Evolutionary conservation across 2,888 invertebrate species (phyloP).

Genomic region (Vesta saturnalis): DNA sequence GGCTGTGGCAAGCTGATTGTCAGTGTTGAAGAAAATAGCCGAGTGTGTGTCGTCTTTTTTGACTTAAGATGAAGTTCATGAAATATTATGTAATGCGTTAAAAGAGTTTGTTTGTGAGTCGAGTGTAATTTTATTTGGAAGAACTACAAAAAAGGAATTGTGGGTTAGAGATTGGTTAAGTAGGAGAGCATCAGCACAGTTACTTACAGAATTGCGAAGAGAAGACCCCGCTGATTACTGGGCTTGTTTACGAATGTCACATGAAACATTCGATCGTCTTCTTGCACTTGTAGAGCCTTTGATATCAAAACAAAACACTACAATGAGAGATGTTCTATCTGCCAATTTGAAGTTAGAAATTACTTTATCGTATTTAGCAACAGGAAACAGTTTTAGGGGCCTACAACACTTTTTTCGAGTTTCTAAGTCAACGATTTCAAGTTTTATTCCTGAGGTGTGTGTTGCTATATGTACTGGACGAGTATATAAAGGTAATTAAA

Average conservation of each 20-base stretch:
- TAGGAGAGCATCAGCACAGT: slow-evolving; percentile 1
- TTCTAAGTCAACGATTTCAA: slow-evolving; percentile 42
- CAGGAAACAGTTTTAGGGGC: slow-evolving; percentile 45
- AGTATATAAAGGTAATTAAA: slow-evolving; percentile 14
- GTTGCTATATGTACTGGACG: slow-evolving; percentile 41
- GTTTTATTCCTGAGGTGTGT: slow-evolving; percentile 48
- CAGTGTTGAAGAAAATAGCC: no score
- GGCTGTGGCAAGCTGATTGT: no score
- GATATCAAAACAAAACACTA: slow-evolving; percentile 35
- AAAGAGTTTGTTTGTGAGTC: neutral
- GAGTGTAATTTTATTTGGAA: neutral
- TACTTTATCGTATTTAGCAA: slow-evolving; percentile 49
- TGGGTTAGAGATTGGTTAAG: neutral
- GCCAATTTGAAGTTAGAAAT: slow-evolving; percentile 49
- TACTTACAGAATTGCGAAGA: neutral
- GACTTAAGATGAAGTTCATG: no score
- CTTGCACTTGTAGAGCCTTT: neutral
- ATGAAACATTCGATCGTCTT: neutral
- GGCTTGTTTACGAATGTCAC: neutral
- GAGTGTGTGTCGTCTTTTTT: no score
- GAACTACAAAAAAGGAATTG: neutral
- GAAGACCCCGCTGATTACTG: neutral
- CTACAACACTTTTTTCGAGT: slow-evolving; percentile 48
- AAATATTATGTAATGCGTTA: no score
- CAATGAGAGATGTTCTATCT: slow-evolving; percentile 49